Evolutionary conservation across 2,888 invertebrate genomes (phyloP), one percentile per base, ranked within the genome.

Genomic region (Tethea ocularis): DNA sequence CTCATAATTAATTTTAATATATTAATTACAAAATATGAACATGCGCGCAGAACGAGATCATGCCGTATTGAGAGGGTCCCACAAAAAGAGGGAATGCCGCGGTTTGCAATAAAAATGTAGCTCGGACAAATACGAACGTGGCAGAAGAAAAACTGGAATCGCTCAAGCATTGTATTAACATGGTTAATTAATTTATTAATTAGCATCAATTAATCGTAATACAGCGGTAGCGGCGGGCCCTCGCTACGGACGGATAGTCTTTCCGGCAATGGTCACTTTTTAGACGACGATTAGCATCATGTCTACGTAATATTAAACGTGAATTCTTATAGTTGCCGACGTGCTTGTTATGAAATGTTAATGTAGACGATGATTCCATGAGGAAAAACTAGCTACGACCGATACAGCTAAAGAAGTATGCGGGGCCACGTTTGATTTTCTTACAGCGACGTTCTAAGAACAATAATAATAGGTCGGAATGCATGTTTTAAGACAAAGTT

Each of bases 141-240:
- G 75, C 77, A 64, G 68, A 69, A 79, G 80, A 90, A 90, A 89
- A 89, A 88, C 80, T 72, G 74, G 78, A 84, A 71, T 77, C 80
- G 78, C 77, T 84, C 80, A 83, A 81, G 85, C 89, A 86, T 85
- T 73, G 82, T 86, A 89, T 88, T 87, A 87, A 87, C 87, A 89
- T 89, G 87, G 84, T 81, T 90, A 90, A 91, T 91, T 91, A 88
- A 90, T 91, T 90, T 88, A 91, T 90, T 89, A 89, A 90, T 91
- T 90, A 89, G 81, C 88, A 89, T 89, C 86, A 89, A 90, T 90
- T 90, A 89, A 88, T 86, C 83, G 88, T 84, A 84, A 81, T 85
- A 82, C 80, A 68, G 78, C 78, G 79, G 82, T 80, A 75, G 73
- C 73, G 75, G 75, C 72, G 77, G 72, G 77, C 77, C 74, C 73